These are phyloP conservation scores for Troglohyphantes excavatus DNA, from an alignment of 2,888 invertebrate species.

Conservation along the genomic window DNA sequence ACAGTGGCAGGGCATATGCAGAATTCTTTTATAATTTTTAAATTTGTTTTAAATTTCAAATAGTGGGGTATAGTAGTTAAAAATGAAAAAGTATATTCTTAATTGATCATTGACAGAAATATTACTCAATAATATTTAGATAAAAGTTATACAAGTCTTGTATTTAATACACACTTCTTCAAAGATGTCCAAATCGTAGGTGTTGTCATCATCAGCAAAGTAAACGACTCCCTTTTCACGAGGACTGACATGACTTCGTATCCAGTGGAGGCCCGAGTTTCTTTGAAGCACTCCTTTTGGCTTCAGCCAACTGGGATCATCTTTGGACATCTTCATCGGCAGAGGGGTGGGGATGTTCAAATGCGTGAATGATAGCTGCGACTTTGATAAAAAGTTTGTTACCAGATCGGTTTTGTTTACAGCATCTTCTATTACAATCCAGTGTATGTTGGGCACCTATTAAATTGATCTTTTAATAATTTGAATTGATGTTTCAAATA, in stretches of 20 bases:
- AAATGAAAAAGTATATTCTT: no score
- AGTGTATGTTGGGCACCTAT: constrained; percentile 91
- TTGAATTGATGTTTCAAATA: background rate
- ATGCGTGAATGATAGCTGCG: constrained; percentile 87
- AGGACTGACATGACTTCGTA: constrained; percentile 79
- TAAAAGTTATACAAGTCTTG: no score
- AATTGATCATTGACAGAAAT: no score
- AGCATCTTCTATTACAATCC: constrained; percentile 96
- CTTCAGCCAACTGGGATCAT: constrained; percentile 89
- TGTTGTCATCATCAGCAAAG: constrained; percentile 99
- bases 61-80: no score
- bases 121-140: no score
- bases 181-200: constrained; percentile 94
- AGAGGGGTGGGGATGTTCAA: constrained; percentile 88
- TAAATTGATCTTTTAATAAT: background rate
- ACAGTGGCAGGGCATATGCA: no score
- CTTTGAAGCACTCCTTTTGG: constrained; percentile 95
- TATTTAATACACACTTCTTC: constrained; percentile 85
- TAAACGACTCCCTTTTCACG: constrained; percentile 89
- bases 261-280: constrained; percentile 84
- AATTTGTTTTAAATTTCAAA: no score
- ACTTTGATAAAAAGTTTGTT: constrained; percentile 87
- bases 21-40: no score
- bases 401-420: constrained; percentile 88
- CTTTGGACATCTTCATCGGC: constrained; percentile 87